Evolutionary conservation across 2,888 invertebrate species (phyloP), one percentile per base, ranked within the genome.

Genomic region (Camponotus fellah): DNA sequence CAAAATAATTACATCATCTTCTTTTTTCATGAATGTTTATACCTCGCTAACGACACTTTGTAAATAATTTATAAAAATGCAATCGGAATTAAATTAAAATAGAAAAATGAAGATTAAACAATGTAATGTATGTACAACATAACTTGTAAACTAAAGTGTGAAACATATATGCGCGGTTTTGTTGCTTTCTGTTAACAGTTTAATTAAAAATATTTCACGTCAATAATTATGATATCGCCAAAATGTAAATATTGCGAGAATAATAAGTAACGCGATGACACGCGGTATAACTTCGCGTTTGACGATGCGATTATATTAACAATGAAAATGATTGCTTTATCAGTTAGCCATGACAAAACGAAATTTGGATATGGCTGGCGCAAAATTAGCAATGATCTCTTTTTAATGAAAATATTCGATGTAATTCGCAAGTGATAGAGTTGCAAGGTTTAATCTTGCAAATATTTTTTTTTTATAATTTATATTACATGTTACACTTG

Each of bases 191-290:
- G 40, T 17, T 6, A 65, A 65, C 37, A 21, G 21, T 49, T 65
- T 65, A 10, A 21, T 66, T 49, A 58, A 66, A 76, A 66, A 66
- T 37, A 53, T 66, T 76, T 76, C 66, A 14, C 49, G 37, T 37
- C 46, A 53, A 53, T 76, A 76, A 76, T 76, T 49, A 65, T 56
- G 46, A 75, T 75, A 53, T 66, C 66, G 17, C 26, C 76, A 66
- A 66, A 58, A 76, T 66, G 62, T 26, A 66, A 66, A 53, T 62
- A 58, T 17, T 26, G 66, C 40, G 66, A 37, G 75, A 49, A 65
- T 46, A 76, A 76, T 76, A 76, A 76, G 65, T 76, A 66, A 76
- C 76, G 12, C 37, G 76, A 76, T 65, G 46, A 65, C 75, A 65
- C 75, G 62, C 65, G 62, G 46, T 76, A 46, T 65, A 65, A 65